A percentile compares a stretch with the other conserved stretches of the same genome.
These are phyloP conservation scores for Parambassis ranga DNA, from an alignment of 2,797 vertebrate genomes.

Conservation along the genomic window DNA sequence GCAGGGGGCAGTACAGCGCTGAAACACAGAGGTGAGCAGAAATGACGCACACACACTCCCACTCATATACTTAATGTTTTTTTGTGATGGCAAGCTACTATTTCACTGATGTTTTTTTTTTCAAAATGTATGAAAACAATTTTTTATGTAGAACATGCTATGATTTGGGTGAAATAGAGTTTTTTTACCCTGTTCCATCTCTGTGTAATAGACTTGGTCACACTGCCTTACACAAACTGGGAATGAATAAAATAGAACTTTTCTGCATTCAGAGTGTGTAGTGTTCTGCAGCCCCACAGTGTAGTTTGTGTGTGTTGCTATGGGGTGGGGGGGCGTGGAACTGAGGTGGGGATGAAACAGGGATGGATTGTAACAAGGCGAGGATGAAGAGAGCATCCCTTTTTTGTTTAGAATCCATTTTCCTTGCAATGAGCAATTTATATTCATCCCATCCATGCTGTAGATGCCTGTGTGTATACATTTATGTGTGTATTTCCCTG, in stretches of 20 bases:
- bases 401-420: conserved; percentile 53
- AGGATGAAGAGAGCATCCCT: conserved; percentile 1
- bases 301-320: conserved; percentile 20
- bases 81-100: not conserved
- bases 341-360: conserved; percentile 9
- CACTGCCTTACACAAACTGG: conserved; percentile 33
- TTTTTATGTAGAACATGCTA: conserved; percentile 20
- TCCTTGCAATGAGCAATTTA: conserved; percentile 57
- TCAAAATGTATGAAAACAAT: conserved; percentile 17
- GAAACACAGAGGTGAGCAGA: conserved; percentile 91
- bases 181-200: conserved; percentile 13
- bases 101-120: conserved; percentile 20
- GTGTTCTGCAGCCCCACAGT: conserved; percentile 20
- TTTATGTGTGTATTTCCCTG: not conserved
- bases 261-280: conserved; percentile 21
- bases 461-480: not conserved
- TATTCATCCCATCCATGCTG: conserved; percentile 46
- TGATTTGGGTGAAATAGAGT: conserved; percentile 30
- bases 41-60: not conserved
- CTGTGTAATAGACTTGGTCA: conserved; percentile 47
- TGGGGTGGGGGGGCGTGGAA: conserved; percentile 1
- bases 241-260: conserved; percentile 42
- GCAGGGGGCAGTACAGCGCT: conserved; percentile 90
- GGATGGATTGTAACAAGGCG: conserved; percentile 14
- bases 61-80: not conserved